Base-by-base conservation (phyloP, 35 echinoderm and acorn worm genomes). In the Diadema setosum region DNA sequence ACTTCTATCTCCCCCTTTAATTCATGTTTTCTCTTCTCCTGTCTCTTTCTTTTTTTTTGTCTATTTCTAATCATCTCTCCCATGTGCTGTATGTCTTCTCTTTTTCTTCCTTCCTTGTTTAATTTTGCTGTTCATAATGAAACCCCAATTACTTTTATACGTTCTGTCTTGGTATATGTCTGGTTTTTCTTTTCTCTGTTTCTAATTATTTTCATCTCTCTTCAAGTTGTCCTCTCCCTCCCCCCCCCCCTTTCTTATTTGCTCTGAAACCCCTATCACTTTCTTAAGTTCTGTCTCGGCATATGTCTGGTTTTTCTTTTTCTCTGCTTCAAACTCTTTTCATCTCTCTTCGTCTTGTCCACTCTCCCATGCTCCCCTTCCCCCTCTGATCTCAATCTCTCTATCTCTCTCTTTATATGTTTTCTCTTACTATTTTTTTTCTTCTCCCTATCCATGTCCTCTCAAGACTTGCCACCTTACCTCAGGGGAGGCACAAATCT, bases 401-500 rank as follows among this genome's bases (percentile, higher is more conserved):
- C 45, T 81, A 23, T 81, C 76, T 46, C 26, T 23, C 45, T 81
- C 76, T 45, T 21, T 30, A 78, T 78, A 36, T 42, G 0, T 35
- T 43, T 45, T 16, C 76, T 39, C 5, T 36, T 5, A 4, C 17
- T 26, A 41, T 81, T 81, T 81, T 40, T 0, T 26, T 14, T 39
- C 11, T 46, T 14, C 39, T 17, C 40, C 41, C 76, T 46, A 27
- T 46, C n/a, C 45, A 1, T 4, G 25, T 46, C 15, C 25, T 42
- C 29, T 24, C 5, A 6, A 9, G 12, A 43, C 23, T 81, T 29
- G 3, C n/a, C 35, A 29, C 37, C 32, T 85, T 20, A 67, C 83
- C 83, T 69, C 2, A 69, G 31, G 65, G 83, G 83, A 23, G 83
- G 83, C 12, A 85, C 83, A 42, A 67, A 85, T 63, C 83, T 61